A percentile compares a stretch with the other conserved stretches of the same genome.
phyloP scores from a whole-genome alignment of 2,888 invertebrate genomes.

The Limenitis camilla region DNA sequence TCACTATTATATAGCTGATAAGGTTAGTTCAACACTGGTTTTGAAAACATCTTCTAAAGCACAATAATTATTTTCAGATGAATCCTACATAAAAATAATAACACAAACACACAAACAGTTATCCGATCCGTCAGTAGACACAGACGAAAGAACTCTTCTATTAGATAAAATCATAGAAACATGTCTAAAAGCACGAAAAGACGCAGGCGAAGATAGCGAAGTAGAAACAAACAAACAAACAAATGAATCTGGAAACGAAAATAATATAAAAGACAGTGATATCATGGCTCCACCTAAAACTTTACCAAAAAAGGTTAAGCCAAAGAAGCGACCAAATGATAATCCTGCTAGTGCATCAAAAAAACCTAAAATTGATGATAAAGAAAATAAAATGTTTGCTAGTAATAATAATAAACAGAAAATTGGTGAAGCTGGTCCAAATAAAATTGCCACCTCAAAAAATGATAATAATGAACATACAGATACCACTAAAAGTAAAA shows the following conservation, averaged over 20 bases:
- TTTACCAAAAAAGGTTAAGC: constrained; percentile 46
- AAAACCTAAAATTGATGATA: constrained; percentile 6
- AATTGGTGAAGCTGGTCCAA: too few species aligned
- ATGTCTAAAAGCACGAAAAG: constrained; percentile 41
- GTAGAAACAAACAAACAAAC: constrained; percentile 34
- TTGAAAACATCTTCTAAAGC: too few species aligned
- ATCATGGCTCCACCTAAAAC: constrained; percentile 58
- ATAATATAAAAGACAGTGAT: constrained; percentile 30
- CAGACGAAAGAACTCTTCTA: constrained; percentile 49
- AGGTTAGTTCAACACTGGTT: too few species aligned
- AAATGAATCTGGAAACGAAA: constrained; percentile 19
- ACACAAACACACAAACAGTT: constrained; percentile 45
- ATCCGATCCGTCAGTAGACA: constrained; percentile 42
- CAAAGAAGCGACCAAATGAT: constrained; percentile 23
- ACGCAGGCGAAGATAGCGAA: constrained; percentile 32
- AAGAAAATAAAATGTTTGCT: background rate
- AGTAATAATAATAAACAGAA: too few species aligned
- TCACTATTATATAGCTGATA: too few species aligned
- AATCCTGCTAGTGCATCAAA: background rate
- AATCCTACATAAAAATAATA: constrained; percentile 47
- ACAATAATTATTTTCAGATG: constrained; percentile 38
- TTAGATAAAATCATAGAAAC: constrained; percentile 51
- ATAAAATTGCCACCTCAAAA: too few species aligned
- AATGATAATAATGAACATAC: too few species aligned
- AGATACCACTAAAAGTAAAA: too few species aligned